These are phyloP conservation scores for Latheticus oryzae DNA, from an alignment of 2,888 invertebrate species.

Conservation along the genomic window DNA sequence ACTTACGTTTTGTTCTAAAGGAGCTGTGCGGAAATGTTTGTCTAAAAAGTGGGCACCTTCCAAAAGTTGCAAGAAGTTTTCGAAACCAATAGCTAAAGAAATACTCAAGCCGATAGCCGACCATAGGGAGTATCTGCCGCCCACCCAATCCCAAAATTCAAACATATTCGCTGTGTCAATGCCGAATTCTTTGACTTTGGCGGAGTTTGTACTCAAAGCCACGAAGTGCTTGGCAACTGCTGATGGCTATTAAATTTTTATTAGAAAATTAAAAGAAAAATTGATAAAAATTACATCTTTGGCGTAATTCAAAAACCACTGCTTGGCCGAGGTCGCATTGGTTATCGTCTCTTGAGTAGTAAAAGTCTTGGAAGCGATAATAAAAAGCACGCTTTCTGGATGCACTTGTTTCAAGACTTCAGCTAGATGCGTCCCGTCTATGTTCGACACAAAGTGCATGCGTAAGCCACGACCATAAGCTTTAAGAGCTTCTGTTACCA, in stretches of 20 bases:
- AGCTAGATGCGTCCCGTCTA: constrained; percentile 98
- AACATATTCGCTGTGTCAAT: constrained; percentile 99
- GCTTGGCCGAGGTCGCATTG: constrained; percentile 97
- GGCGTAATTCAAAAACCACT: constrained; percentile 89
- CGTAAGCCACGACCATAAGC: constrained; percentile 88
- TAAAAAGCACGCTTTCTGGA: constrained; percentile 95
- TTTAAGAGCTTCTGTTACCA: constrained; percentile 98
- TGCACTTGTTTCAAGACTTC: constrained; percentile 90
- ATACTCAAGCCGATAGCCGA: constrained; percentile 99
- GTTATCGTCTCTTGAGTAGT: constrained; percentile 99
- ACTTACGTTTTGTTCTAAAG: constrained; percentile 90
- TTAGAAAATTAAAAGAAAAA: constrained; percentile 16
- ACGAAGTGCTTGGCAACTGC: constrained; percentile 98
- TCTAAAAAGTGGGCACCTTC: constrained; percentile 95
- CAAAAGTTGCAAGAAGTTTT: constrained; percentile 92
- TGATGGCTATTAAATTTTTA: constrained; percentile 72
- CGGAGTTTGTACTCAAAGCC: constrained; percentile 94
- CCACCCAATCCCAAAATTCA: constrained; percentile 99
- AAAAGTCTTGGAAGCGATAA: constrained; percentile 99
- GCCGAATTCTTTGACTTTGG: constrained; percentile 96
- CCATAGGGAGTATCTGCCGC: constrained; percentile 97
- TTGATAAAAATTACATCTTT: constrained; percentile 76
- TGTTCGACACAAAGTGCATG: constrained; percentile 97
- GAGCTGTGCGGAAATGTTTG: constrained; percentile 88
- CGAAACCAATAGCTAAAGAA: constrained; percentile 91